Evolutionary conservation across 92 coral and sea anemone genomes (phyloP), one percentile per base, ranked within the genome.

Genomic region (Actinernus sp.): DNA sequence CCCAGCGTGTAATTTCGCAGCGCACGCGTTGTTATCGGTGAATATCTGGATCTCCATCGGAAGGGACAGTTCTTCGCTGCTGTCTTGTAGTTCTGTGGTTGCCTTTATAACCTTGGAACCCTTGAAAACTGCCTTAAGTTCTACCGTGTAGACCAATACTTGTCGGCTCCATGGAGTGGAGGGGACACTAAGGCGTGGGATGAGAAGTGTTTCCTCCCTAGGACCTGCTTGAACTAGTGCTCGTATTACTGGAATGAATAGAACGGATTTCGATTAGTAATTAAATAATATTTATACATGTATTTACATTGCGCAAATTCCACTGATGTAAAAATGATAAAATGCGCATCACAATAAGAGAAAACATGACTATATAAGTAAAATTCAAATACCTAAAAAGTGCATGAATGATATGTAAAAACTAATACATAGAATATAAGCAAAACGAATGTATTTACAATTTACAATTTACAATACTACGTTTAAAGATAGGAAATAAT

Each of bases 21-120:
- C 78, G 40, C 78, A 70, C 18, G 63, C 54, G 58, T 70, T 70
- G 49, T 70, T 40, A 34, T 70, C 78, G 21, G 78, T 70, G 32
- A 36, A 55, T 37, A 70, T 70, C 13, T 43, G 33, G 5, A 57
- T 66, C 36, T 70, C 57, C 12, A 54, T 3, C 0, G 78, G 78
- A 17, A 56, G 13, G 34, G 36, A 19, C 10, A 70, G 40, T 0
- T 52, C 22, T 0, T 52, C 56, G 0, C 53, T 61, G 66, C 43
- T 24, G 16, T 45, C 52, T 26, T 41, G 58, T 1, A 57, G 23
- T 3, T 29, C 37, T 29, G 54, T 17, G 38, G 53, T 70, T 22
- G 27, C 10, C 22, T 49, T 27, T 14, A 70, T 52, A 30, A 48
- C 29, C 12, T 30, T 19, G 31, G 18, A 55, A 1, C 78, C 78